A percentile compares a stretch with the other conserved stretches of the same genome.
phyloP scores from a whole-genome alignment of 2,113 vertebrate species.

The Furnarius figulus region DNA sequence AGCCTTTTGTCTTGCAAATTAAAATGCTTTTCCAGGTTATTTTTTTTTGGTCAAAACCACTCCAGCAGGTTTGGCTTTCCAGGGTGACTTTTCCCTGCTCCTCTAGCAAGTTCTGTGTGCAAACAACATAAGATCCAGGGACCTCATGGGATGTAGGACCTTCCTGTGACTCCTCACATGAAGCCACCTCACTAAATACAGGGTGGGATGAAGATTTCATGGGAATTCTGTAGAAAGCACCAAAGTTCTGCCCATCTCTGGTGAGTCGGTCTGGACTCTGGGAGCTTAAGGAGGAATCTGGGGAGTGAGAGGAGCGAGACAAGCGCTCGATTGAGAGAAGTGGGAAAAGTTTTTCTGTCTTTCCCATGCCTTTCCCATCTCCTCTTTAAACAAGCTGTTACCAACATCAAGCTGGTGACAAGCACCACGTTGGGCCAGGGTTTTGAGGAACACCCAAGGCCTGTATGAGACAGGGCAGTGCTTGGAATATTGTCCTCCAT shows the following conservation, averaged over 20 bases:
- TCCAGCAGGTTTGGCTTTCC: not conserved
- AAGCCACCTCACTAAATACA: not conserved
- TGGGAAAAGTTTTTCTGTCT: not conserved
- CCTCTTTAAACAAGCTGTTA: not conserved
- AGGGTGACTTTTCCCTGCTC: not conserved
- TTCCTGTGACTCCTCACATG: not conserved
- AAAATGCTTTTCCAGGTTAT: not conserved
- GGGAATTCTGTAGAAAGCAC: not conserved
- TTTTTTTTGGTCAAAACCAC: not conserved
- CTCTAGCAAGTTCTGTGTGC: not conserved
- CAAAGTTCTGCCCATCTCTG: not conserved
- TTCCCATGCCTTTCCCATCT: not conserved
- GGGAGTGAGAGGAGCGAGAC: not conserved
- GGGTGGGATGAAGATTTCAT: not conserved
- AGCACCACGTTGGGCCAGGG: not conserved
- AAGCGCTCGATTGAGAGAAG: not conserved
- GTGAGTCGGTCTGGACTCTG: not conserved
- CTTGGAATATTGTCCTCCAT: not conserved
- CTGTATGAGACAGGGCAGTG: not conserved
- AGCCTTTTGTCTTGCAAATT: not conserved
- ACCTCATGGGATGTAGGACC: not conserved
- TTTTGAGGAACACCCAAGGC: not conserved
- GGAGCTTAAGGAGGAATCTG: not conserved
- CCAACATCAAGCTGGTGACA: not conserved
- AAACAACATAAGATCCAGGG: not conserved